Base-by-base conservation (phyloP, 64 coral and sea anemone genomes). In the Stichodactyla mertensii region DNA sequence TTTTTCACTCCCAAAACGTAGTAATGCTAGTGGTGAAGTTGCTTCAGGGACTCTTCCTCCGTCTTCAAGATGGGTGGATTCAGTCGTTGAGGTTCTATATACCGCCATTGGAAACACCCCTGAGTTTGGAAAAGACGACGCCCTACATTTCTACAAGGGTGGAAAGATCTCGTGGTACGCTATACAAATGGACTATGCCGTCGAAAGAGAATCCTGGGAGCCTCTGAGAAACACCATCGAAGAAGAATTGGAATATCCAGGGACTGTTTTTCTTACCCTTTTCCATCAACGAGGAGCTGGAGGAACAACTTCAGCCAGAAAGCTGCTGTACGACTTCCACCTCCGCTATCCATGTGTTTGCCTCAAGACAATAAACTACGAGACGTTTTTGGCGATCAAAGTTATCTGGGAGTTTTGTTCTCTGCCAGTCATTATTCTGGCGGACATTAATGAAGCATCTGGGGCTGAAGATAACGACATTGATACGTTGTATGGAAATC, bases 141-240 rank as follows among this genome's bases (percentile, higher is more conserved):
- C 92, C 0, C 23, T 18, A 4, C 87, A 93, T 31, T 89, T 90
- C n/a, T 95, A 91, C 22, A 89, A 89, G 23, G 93, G 93, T 16
- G 93, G 93, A 7, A 70, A 80, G 10, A 89, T 95, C 23, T 95
- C 93, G 0, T 95, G 93, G 93, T 95, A 95, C 64, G 93, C 85
- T 20, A 12, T 91, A 24, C 52, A 86, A 13, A 95, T 82, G 71
- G 82, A 80, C 3, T 91, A 95, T 62, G 93, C 83, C 0, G 83
- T 95, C 15, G 61, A 95, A 89, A 87, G 89, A 31, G 31, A 85
- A 28, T 58, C 54, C 2, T 95, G 89, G 93, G 6, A 86, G 11
- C 22, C 6, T 6, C 5, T 95, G 7, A 60, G n/a, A 51, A 16
- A 6, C 6, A 86, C 52, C 51, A 84, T 95, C 4, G 77, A 81